phyloP scores from a whole-genome alignment of 2,888 invertebrate species.

The Octonoba sinensis region DNA sequence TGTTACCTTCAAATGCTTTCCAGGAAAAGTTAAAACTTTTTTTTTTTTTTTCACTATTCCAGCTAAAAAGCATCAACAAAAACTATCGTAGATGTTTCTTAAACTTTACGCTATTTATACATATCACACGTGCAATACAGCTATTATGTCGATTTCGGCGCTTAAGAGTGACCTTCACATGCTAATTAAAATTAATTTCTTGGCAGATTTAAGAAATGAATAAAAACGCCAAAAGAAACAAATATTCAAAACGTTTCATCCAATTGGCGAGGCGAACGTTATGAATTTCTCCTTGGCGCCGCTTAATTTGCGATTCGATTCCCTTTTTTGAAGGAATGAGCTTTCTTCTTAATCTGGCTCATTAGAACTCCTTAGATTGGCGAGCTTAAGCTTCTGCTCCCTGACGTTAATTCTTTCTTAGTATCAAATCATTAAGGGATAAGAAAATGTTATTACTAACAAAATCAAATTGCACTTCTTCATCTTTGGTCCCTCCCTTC shows the following conservation, averaged over 20 bases:
- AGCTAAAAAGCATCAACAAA: no score
- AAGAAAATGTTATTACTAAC: conserved; percentile 62
- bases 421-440: conserved; percentile 62
- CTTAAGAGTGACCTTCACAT: no score
- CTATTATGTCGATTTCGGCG: no score
- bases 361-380: conserved; percentile 42
- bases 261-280: conserved; percentile 48
- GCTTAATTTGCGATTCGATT: conserved; percentile 58
- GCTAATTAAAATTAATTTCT: no score
- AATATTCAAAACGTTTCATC: conserved; percentile 16
- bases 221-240: no score
- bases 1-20: no score
- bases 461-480: conserved; percentile 55
- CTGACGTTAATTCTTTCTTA: conserved; percentile 61
- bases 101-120: no score
- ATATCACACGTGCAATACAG: no score
- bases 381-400: conserved; percentile 32
- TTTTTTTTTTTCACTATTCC: no score
- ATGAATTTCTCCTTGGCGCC: conserved; percentile 51
- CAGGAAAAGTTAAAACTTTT: no score
- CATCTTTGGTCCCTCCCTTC: conserved; percentile 6
- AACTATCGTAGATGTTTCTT: no score
- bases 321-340: conserved; percentile 57
- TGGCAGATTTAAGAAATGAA: no score
- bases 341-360: conserved; percentile 60